Evolutionary conservation across 2,888 invertebrate genomes (phyloP), one percentile per base, ranked within the genome.

Genomic region (Ormyrus rosae): DNA sequence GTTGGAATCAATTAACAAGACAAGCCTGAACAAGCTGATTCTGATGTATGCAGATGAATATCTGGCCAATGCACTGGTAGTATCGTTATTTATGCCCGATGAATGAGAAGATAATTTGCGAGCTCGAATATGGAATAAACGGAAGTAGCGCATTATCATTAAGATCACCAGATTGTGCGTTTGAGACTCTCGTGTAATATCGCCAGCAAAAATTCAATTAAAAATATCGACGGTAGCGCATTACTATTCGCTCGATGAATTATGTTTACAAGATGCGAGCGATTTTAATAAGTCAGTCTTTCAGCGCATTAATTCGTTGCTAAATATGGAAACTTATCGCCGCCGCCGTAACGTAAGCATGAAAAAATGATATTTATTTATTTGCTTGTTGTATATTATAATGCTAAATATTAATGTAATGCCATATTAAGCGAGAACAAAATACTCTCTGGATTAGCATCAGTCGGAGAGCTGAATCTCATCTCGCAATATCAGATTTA

Each of bases 401-500:
- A 72, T 11, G 13, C 34, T 72, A 78, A 78, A 81, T 78, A 81
- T 81, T 81, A 74, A 81, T 74, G 51, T 50, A 69, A 69, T 78
- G 55, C 53, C 51, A 50, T 50, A 50, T 74, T 53, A 60, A 64
- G 60, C 48, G 68, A 34, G 34, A 58, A 81, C 13, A 60, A 69
- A 77, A 81, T 81, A 73, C 72, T 78, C 70, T 72, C 70, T 48
- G 60, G 73, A 81, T 79, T 78, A 78, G 71, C 75, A 78, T 74
- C 63, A 73, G 71, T 34, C 68, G 8, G 56, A 63, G 76, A 51
- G 73, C 64, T 70, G 70, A 60, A 73, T 84, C 83, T 84, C 84
- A 83, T 83, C 82, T 83, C 78, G 81, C 77, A 85, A 89, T 90
- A 90, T 90, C 89, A 89, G 88, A 88, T 89, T 89, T 88, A 90